A percentile compares a stretch with the other conserved stretches of the same genome.
Conservation (phyloP, 2,888 invertebrate species). For the Eremobia ochroleuca region DNA sequence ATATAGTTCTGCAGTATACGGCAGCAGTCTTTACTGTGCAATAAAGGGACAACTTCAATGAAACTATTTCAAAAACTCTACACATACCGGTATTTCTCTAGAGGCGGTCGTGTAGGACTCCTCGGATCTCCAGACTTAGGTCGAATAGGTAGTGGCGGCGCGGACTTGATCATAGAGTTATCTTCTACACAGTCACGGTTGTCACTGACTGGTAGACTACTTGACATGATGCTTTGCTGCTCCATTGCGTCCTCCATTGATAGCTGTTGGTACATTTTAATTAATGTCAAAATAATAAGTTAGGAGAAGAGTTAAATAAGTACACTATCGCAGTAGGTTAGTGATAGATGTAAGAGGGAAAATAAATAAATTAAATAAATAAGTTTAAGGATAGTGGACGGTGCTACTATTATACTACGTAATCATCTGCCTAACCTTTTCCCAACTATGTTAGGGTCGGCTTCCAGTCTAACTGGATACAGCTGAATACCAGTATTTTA, state of each 20-base stretch:
- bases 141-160: constrained; percentile 83
- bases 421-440: no score
- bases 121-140: constrained; percentile 87
- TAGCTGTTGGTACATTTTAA: constrained; percentile 72
- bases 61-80: not conserved
- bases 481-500: no score
- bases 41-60: not conserved
- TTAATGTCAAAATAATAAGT: no score
- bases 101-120: constrained; percentile 81
- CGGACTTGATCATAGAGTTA: constrained; percentile 82
- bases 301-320: not conserved
- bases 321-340: not conserved
- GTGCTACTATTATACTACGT: not conserved
- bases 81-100: constrained; percentile 81
- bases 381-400: not conserved
- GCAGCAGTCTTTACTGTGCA: not conserved
- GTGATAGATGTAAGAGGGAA: not conserved
- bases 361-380: not conserved
- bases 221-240: constrained; percentile 83
- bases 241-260: constrained; percentile 82
- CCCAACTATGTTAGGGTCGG: no score
- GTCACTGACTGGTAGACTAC: constrained; percentile 79
- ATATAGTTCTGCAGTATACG: not conserved
- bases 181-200: constrained; percentile 77
- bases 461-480: no score